Evolutionary conservation across 2,113 vertebrate species (phyloP).

Genomic region (Pangasianodon gigas): DNA sequence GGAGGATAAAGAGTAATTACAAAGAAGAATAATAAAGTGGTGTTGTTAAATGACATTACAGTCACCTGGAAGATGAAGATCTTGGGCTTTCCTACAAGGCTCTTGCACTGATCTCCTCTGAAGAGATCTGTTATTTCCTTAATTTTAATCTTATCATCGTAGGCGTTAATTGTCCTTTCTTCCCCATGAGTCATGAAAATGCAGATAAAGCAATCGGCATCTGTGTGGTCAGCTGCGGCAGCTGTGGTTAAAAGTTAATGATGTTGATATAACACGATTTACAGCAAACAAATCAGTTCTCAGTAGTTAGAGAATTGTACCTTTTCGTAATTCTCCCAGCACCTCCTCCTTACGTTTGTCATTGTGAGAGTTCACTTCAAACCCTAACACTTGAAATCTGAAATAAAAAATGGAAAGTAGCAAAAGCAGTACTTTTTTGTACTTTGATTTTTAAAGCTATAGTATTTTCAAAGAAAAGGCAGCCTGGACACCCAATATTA

Average conservation of each 20-base stretch:
- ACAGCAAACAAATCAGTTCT: background rate
- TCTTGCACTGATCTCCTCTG: conserved; percentile 85
- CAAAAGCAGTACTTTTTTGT: background rate
- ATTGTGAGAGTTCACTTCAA: conserved; percentile 80
- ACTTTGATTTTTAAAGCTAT: background rate
- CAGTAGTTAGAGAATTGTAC: conserved; percentile 63
- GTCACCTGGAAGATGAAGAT: conserved; percentile 94
- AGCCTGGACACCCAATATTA: background rate
- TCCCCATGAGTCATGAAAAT: conserved; percentile 90
- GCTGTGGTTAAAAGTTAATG: conserved; percentile 65
- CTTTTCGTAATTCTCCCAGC: conserved; percentile 69
- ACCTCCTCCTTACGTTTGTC: conserved; percentile 75
- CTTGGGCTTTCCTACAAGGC: conserved; percentile 92
- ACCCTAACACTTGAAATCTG: conserved; percentile 79
- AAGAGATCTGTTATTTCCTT: conserved; percentile 78
- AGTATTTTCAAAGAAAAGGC: background rate
- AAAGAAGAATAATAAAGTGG: too few relatives aligned
- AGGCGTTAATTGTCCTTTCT: conserved; percentile 78
- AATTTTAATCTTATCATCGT: conserved; percentile 80
- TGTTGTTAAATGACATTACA: background rate
- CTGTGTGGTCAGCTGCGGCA: conserved; percentile 73
- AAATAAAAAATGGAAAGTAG: background rate
- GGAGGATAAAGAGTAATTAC: too few relatives aligned
- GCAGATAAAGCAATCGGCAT: conserved; percentile 88
- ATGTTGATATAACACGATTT: background rate